Base-by-base conservation (phyloP, 2,888 invertebrate species). In the Drosophila rellima region DNA sequence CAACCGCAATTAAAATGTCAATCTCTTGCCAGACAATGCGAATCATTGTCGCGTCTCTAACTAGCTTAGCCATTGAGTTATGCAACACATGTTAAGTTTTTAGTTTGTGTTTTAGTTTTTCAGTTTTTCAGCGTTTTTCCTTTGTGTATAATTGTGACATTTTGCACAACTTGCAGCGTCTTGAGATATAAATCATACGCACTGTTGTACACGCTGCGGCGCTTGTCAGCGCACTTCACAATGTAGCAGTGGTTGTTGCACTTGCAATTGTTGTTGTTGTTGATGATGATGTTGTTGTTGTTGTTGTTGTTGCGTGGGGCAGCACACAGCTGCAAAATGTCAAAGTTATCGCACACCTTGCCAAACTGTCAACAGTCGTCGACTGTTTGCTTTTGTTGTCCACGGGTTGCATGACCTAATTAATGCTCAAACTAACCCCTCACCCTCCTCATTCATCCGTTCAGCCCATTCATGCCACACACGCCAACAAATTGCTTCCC, bases 1-100 rank as follows among this genome's bases (percentile, higher is more conserved):
- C 52, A 68, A 40, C 42, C 33, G 70, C 82, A 81, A 87, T 86
- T 86, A 87, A 86, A 86, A 86, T 87, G 85, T 88, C 85, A 86
- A 56, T 55, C 76, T 81, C 70, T 52, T 56, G 13, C 69, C 52
- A 54, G 71, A 62, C 75, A 73, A 76, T 76, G 78, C 51, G 56
- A 56, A 67, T 50, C 55, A 31, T 26, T 44, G 56, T 17, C 45
- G 59, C 60, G 45, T 60, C 54, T 18, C 62, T 56, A 39, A 45
- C 54, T 45, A 17, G 60, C 20, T 42, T n/a, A n/a, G 13, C 33
- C 37, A 48, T 54, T 39, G 40, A 45, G 59, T 83, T 79, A 80
- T 82, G 82, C 84, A 86, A 86, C 56, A 33, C 57, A 59, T 44
- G 26, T 39, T 61, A 18, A 63, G 50, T 35, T 33, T 29, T 39